A percentile compares a stretch with the other conserved stretches of the same genome.
phyloP scores from a whole-genome alignment of 1,140 invertebrate genomes.

The Oryzaephilus surinamensis region DNA sequence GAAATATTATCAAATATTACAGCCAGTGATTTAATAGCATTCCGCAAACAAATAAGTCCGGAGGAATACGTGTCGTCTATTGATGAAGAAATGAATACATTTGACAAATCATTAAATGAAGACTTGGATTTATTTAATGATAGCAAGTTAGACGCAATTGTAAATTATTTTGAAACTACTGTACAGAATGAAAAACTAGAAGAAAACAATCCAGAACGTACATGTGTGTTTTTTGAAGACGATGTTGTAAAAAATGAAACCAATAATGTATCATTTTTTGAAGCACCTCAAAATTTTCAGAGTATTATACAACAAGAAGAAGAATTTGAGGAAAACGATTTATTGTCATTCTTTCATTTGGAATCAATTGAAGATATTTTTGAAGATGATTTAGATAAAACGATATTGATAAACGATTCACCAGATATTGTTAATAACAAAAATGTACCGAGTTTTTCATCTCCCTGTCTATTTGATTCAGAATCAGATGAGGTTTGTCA shows the following conservation, averaged over 20 bases:
- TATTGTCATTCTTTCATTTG: constrained; percentile 15
- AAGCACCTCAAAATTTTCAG: constrained; percentile 18
- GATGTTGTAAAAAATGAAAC: constrained; percentile 3
- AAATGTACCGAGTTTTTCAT: not conserved
- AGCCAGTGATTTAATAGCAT: too few relatives aligned
- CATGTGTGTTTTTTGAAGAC: constrained; percentile 1
- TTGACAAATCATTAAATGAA: too few relatives aligned
- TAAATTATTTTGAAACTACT: too few relatives aligned
- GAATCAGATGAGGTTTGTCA: constrained; percentile 1
- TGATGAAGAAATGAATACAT: too few relatives aligned
- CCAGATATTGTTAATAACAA: constrained; percentile 3
- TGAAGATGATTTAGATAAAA: constrained; percentile 13
- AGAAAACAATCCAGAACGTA: constrained; percentile 1
- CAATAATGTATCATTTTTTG: constrained; percentile 16
- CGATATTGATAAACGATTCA: constrained; percentile 14
- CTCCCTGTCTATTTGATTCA: constrained; percentile 7
- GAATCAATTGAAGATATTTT: constrained; percentile 13
- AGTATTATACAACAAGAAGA: constrained; percentile 9
- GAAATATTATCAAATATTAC: too few relatives aligned
- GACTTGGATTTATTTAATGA: too few relatives aligned
- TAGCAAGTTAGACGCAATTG: too few relatives aligned
- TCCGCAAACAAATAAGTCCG: too few relatives aligned
- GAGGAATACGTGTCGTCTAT: too few relatives aligned
- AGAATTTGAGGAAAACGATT: not conserved
- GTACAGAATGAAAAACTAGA: constrained; percentile 4